Conservation (phyloP, 1,140 invertebrate species). For the Popillia japonica region DNA sequence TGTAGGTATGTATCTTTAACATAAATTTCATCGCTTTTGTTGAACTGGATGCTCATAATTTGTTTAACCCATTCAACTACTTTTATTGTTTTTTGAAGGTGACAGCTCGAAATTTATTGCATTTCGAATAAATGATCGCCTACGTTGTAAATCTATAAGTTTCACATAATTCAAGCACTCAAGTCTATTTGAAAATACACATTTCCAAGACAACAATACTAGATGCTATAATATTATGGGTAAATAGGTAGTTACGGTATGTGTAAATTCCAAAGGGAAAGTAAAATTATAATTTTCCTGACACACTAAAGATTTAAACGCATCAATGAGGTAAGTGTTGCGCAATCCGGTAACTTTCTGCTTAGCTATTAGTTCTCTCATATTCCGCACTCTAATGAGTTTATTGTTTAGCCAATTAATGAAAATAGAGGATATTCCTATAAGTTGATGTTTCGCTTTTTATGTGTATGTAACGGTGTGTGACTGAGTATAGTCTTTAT, state of each 20-base stretch:
- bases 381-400: constrained; percentile 28
- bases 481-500: background rate
- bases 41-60: too few species aligned
- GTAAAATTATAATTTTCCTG: constrained; percentile 30
- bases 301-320: constrained; percentile 35
- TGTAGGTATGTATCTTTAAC: too few species aligned
- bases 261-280: constrained; percentile 32
- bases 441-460: background rate
- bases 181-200: background rate
- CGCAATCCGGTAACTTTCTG: constrained; percentile 33
- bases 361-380: background rate
- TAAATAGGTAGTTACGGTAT: constrained; percentile 3
- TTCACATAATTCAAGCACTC: background rate
- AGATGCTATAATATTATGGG: constrained; percentile 4
- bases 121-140: background rate
- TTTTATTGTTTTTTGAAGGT: too few species aligned
- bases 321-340: constrained; percentile 41
- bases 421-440: background rate
- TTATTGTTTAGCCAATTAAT: constrained; percentile 32
- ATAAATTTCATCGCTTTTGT: too few species aligned
- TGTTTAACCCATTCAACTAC: too few species aligned
- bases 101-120: background rate
- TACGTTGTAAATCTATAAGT: background rate
- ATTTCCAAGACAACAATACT: background rate
- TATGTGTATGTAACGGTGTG: background rate